These are phyloP conservation scores for Aix galericulata DNA, from an alignment of 2,113 vertebrate species.

Conservation along the genomic window DNA sequence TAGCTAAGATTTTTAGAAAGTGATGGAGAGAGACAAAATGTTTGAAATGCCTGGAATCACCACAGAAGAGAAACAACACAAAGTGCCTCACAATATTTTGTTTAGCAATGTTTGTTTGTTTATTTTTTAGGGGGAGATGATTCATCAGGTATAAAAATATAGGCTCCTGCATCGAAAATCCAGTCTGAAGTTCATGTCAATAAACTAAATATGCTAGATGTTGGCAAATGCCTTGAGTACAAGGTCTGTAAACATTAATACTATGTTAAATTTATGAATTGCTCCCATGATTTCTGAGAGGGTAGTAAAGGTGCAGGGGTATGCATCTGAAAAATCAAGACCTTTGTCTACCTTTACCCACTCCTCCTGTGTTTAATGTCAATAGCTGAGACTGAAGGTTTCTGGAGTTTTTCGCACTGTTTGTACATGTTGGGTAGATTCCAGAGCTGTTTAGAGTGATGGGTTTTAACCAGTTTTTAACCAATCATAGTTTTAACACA, in stretches of 20 bases:
- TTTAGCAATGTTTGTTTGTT: neutral
- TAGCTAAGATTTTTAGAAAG: neutral
- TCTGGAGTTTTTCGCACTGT: neutral
- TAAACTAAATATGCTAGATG: neutral
- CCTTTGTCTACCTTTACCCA: neutral
- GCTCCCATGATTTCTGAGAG: neutral
- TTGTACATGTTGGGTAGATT: neutral
- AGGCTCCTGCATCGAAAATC: neutral
- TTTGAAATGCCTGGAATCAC: neutral
- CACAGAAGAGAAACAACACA: neutral
- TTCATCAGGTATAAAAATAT: neutral
- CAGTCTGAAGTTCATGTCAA: neutral
- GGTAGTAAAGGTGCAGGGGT: neutral
- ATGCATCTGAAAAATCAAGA: neutral
- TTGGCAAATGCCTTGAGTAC: neutral
- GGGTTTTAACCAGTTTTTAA: neutral
- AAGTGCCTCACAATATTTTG: neutral
- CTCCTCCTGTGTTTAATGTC: neutral
- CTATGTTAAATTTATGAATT: neutral
- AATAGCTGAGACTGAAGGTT: neutral
- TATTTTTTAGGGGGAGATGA: neutral
- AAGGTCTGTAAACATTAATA: neutral
- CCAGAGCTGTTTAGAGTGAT: neutral
- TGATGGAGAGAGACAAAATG: neutral
- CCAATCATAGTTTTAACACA: neutral